A percentile compares a stretch with the other conserved stretches of the same genome.
Conservation (phyloP, 1,140 invertebrate species). For the Trypoxylus dichotomus region DNA sequence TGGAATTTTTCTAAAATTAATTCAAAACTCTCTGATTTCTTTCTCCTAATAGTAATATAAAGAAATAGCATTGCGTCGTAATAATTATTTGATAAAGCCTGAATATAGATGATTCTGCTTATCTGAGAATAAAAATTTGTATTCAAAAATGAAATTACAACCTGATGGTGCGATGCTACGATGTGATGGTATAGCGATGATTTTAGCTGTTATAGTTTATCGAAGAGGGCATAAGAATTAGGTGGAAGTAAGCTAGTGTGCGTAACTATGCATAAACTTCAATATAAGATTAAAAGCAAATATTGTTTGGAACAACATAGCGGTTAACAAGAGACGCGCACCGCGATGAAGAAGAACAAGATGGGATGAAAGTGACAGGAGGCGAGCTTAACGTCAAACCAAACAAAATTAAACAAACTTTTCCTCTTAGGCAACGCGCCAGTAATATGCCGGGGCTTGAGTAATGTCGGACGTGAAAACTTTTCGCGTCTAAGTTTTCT, state of each 20-base stretch:
- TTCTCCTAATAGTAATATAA: too few relatives aligned
- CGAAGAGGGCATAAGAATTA: neutral
- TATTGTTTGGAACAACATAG: slow-evolving; percentile 50
- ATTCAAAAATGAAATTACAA: too few relatives aligned
- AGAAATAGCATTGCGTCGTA: too few relatives aligned
- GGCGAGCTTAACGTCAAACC: slow-evolving; percentile 54
- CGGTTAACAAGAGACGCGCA: slow-evolving; percentile 45
- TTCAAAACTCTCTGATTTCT: too few relatives aligned
- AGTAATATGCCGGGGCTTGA: slow-evolving; percentile 44
- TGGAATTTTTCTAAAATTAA: too few relatives aligned
- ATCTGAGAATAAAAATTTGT: too few relatives aligned
- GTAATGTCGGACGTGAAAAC: slow-evolving; percentile 40
- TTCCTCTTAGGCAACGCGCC: slow-evolving; percentile 52
- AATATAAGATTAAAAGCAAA: slow-evolving; percentile 49
- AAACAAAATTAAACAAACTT: slow-evolving; percentile 55
- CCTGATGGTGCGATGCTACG: too few relatives aligned
- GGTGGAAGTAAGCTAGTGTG: neutral
- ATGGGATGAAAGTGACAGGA: slow-evolving; percentile 54
- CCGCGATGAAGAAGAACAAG: slow-evolving; percentile 38
- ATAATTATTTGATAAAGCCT: too few relatives aligned
- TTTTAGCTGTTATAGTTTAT: neutral
- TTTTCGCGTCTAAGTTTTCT: slow-evolving; percentile 53
- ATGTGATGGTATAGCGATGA: too few relatives aligned
- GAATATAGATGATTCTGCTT: too few relatives aligned
- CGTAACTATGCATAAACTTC: slow-evolving; percentile 49